Conservation (phyloP, 2,797 vertebrate genomes). For the Danionella dracula region DNA sequence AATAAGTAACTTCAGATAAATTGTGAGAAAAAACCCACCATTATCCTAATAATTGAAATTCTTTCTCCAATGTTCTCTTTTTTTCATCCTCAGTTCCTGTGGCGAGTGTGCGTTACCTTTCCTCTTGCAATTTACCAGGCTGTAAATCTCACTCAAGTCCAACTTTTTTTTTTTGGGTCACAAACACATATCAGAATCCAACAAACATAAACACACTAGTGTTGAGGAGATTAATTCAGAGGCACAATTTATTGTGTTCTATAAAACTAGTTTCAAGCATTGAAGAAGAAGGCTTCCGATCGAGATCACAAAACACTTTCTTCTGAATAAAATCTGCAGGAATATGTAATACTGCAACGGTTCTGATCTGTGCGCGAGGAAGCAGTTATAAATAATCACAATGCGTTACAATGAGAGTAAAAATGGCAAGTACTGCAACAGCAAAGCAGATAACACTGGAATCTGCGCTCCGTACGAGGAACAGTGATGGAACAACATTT, state of each 20-base stretch:
- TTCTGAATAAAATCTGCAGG: neutral
- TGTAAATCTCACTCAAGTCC: too few species aligned
- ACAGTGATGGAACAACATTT: conserved; percentile 69
- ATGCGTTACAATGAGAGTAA: conserved; percentile 53
- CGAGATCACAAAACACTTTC: conserved; percentile 8
- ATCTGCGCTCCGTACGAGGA: conserved; percentile 52
- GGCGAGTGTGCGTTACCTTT: too few species aligned
- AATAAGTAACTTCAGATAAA: too few species aligned
- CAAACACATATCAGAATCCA: too few species aligned
- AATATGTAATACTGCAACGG: conserved; percentile 50
- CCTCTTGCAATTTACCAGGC: too few species aligned
- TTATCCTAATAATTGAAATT: too few species aligned
- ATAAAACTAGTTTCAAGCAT: conserved; percentile 7
- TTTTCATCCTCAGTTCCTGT: too few species aligned
- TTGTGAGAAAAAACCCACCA: too few species aligned
- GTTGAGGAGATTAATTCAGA: conserved; percentile 32
- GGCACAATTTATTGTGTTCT: conserved; percentile 17
- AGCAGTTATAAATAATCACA: conserved; percentile 61
- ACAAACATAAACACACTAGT: too few species aligned
- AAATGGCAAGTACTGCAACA: conserved; percentile 42
- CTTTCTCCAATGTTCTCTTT: too few species aligned
- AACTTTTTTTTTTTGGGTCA: too few species aligned
- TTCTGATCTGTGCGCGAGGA: conserved; percentile 65
- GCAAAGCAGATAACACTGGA: conserved; percentile 8
- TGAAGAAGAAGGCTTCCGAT: conserved; percentile 12